Base-by-base conservation (phyloP, 1,140 invertebrate species). In the Bombus pascuorum region DNA sequence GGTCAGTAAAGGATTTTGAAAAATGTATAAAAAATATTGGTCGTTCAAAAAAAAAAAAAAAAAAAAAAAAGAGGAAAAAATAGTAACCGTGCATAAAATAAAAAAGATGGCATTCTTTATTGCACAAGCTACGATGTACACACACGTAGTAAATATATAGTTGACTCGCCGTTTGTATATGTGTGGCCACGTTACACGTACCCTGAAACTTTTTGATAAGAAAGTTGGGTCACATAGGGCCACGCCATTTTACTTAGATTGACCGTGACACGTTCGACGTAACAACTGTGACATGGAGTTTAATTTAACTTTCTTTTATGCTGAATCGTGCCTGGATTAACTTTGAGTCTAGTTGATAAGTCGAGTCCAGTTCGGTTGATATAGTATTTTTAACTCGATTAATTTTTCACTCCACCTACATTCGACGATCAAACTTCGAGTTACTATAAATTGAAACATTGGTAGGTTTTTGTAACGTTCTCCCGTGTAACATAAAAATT, bases 191-290 rank as follows among this genome's bases (percentile, higher is more conserved):
- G 6, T 28, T 62, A 71, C 62, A 57, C 53, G 39, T 59, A 44
- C 22, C 25, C 53, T 28, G 53, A 75, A 82, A 82, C 39, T 82
- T 82, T 72, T 32, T n/a, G 13, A 73, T 28, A n/a, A 72, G n/a
- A 62, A 47, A 53, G 70, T 79, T 44, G 12, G 10, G 9, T 72
- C 70, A 13, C 5, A 28, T 13, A 62, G 59, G 28, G 10, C 42
- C 65, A n/a, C 34, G 13, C 25, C 18, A 8, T 32, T 18, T 73
- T 73, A 28, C n/a, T 34, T 22, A 3, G 8, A 70, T 80, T 34
- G 78, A 37, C 42, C 42, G 8, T 37, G 44, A 72, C 32, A 39
- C 12, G 34, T n/a, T 66, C 28, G 18, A 68, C 8, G 32, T 22
- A 22, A 34, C 25, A 13, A 18, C 13, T 12, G 70, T 8, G 13